Conservation (phyloP, 2,888 invertebrate species). For the Nomada ruficornis region DNA sequence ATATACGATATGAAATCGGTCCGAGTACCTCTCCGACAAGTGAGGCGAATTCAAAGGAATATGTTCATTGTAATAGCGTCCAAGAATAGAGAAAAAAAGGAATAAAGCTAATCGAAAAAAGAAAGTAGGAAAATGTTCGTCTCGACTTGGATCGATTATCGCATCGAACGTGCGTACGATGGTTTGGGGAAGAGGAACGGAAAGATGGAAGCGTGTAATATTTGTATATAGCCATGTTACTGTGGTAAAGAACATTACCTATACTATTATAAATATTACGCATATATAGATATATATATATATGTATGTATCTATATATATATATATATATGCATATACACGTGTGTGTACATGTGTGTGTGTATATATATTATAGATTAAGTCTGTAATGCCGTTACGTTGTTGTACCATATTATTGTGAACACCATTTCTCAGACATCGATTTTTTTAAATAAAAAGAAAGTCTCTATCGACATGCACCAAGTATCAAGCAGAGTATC, state of each 20-base stretch:
- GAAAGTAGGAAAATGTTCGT: constrained; percentile 10
- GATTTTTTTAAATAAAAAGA: constrained; percentile 82
- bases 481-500: constrained; percentile 61
- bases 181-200: constrained; percentile 14
- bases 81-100: not conserved
- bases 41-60: not conserved
- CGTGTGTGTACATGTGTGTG: constrained; percentile 48
- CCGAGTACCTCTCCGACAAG: not conserved
- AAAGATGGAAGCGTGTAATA: constrained; percentile 71
- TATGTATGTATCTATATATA: constrained; percentile 57
- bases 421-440: constrained; percentile 83
- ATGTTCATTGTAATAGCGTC: constrained; percentile 27
- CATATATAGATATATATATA: constrained; percentile 65
- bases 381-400: constrained; percentile 80
- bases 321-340: constrained; percentile 55
- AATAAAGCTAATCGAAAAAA: not conserved
- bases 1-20: constrained; percentile 2
- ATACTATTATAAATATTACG: constrained; percentile 66
- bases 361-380: constrained; percentile 63
- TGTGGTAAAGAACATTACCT: constrained; percentile 68
- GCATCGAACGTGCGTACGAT: constrained; percentile 41
- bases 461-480: constrained; percentile 71
- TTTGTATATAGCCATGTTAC: constrained; percentile 73
- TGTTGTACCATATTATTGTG: constrained; percentile 82
- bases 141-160: constrained; percentile 15